These are phyloP conservation scores for Euphonia xanthogaster DNA, from an alignment of 2,797 vertebrate genomes.

Conservation along the genomic window DNA sequence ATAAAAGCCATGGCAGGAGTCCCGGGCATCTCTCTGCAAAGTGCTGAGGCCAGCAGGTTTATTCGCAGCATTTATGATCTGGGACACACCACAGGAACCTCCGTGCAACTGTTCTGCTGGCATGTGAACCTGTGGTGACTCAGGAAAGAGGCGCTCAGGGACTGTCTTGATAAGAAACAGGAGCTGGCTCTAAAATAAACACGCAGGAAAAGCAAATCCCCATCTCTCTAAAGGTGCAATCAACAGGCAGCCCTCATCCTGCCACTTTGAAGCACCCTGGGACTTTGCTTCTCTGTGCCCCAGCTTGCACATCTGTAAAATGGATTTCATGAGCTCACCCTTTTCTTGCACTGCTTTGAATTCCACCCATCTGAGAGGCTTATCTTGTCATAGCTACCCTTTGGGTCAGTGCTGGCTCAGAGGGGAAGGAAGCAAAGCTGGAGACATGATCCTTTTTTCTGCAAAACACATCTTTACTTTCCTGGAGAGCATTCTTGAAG, in stretches of 20 bases:
- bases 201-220: neutral
- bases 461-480: neutral
- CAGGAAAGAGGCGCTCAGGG: neutral
- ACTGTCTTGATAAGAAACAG: neutral
- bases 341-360: neutral
- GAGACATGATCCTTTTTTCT: neutral
- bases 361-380: neutral
- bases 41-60: neutral
- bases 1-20: neutral
- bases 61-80: neutral
- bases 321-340: neutral
- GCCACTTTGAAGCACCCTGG: neutral
- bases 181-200: constrained; percentile 15
- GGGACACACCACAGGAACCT: constrained; percentile 40
- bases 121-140: constrained; percentile 6
- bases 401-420: neutral
- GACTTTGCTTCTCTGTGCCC: neutral
- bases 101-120: constrained; percentile 47
- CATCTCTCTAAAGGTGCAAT: neutral
- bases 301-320: neutral
- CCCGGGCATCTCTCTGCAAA: neutral
- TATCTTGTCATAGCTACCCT: neutral
- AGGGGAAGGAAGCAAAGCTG: neutral
- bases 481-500: neutral
- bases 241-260: neutral